Evolutionary conservation across 2,888 invertebrate species (phyloP).

Genomic region (Lobophora halterata): DNA sequence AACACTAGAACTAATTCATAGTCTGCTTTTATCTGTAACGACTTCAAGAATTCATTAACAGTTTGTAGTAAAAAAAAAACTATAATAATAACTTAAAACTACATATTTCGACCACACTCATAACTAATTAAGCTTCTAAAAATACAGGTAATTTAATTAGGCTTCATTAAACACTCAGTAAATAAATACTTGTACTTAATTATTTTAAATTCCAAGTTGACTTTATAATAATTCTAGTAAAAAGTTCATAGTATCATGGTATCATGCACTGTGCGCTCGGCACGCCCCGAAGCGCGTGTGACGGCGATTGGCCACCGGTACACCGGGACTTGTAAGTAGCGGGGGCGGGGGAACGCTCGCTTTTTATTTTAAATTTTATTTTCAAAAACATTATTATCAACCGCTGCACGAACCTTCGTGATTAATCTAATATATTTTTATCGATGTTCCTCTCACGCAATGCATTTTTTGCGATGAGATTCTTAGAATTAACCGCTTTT

Average conservation of each 20-base stretch:
- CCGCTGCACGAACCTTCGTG: conserved; percentile 56
- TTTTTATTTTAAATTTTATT: conserved; percentile 48
- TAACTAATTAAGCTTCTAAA: conserved; percentile 48
- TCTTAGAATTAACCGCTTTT: conserved; percentile 3
- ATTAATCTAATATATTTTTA: conserved; percentile 75
- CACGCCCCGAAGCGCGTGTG: conserved; percentile 42
- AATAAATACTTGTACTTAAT: conserved; percentile 64
- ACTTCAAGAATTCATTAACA: too few relatives aligned
- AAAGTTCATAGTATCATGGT: conserved; percentile 41
- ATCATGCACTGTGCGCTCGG: conserved; percentile 20
- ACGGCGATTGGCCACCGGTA: conserved; percentile 46
- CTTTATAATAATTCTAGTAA: conserved; percentile 54
- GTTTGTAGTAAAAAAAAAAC: not conserved
- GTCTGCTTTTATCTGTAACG: too few relatives aligned
- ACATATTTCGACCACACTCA: conserved; percentile 12
- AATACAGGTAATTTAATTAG: too few relatives aligned
- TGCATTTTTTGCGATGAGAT: conserved; percentile 50
- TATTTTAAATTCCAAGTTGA: conserved; percentile 55
- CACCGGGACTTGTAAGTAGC: conserved; percentile 36
- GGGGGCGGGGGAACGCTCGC: conserved; percentile 41
- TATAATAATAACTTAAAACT: not conserved
- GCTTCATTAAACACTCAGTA: conserved; percentile 34
- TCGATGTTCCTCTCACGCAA: conserved; percentile 62
- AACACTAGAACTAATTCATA: too few relatives aligned
- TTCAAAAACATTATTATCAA: conserved; percentile 50